A percentile compares a stretch with the other conserved stretches of the same genome.
phyloP scores from a whole-genome alignment of 1,140 invertebrate genomes.

The Frieseomelitta varia region DNA sequence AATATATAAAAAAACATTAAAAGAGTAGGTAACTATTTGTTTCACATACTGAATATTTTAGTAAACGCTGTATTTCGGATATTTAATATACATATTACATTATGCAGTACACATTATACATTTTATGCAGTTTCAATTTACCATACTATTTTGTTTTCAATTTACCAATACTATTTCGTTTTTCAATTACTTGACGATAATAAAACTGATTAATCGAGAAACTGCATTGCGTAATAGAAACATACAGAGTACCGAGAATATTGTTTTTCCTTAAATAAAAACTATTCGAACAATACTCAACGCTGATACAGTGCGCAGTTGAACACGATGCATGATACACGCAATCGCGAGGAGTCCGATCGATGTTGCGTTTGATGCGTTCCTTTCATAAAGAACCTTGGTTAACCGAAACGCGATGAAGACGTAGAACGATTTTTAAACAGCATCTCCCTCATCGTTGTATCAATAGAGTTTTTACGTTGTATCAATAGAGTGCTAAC shows the following conservation, averaged over 20 bases:
- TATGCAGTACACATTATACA: too few relatives aligned
- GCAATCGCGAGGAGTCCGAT: slow-evolving; percentile 7
- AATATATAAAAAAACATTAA: background rate
- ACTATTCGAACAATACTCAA: too few relatives aligned
- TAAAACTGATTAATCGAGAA: background rate
- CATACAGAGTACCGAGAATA: too few relatives aligned
- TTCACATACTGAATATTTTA: too few relatives aligned
- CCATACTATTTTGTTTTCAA: background rate
- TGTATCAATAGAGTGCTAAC: too few relatives aligned
- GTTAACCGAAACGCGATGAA: background rate
- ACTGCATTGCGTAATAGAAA: background rate
- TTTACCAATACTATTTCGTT: too few relatives aligned
- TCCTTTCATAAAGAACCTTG: background rate
- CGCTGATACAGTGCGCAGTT: background rate
- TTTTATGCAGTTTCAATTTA: background rate
- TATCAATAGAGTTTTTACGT: background rate
- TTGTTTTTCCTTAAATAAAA: too few relatives aligned
- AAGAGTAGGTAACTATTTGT: background rate
- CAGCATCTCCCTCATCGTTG: background rate
- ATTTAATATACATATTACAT: background rate
- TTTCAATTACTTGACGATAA: background rate
- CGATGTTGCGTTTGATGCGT: background rate
- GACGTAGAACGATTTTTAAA: background rate
- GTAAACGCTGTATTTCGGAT: too few relatives aligned
- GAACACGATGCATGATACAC: background rate